Evolutionary conservation across 2,113 vertebrate genomes (phyloP).

Genomic region (Neogale vison): DNA sequence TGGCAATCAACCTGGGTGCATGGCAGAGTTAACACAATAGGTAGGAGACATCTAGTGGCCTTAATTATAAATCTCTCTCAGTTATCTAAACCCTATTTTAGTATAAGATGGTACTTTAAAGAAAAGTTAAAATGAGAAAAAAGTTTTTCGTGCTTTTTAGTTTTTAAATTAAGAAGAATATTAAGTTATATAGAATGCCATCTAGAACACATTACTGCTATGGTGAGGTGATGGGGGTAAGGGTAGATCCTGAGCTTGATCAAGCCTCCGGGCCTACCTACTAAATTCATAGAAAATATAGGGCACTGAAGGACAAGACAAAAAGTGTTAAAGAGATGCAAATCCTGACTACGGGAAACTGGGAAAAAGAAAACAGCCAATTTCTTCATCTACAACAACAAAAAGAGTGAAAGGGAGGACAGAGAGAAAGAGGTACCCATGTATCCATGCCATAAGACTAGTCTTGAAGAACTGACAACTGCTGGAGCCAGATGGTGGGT

Average conservation of each 20-base stretch:
- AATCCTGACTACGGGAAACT: neutral
- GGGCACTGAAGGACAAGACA: neutral
- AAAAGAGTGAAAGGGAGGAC: neutral
- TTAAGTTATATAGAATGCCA: neutral
- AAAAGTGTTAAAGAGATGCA: neutral
- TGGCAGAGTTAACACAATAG: neutral
- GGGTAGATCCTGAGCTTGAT: neutral
- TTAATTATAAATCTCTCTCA: neutral
- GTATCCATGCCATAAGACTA: neutral
- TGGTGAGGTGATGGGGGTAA: neutral
- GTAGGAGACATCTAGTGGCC: slow-evolving; percentile 42
- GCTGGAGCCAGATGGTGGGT: neutral
- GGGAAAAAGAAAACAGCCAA: neutral
- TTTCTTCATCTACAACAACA: neutral
- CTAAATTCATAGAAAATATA: neutral
- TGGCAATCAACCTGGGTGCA: neutral
- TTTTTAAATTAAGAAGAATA: neutral
- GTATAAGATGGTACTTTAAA: neutral
- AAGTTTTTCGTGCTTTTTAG: neutral
- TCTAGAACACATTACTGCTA: neutral
- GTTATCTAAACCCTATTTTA: neutral
- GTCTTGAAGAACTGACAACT: neutral
- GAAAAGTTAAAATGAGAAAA: slow-evolving; percentile 1
- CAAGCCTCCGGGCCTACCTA: neutral
- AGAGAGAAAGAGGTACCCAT: neutral